Base-by-base conservation (phyloP, 2,113 vertebrate genomes). In the Osmerus mordax region DNA sequence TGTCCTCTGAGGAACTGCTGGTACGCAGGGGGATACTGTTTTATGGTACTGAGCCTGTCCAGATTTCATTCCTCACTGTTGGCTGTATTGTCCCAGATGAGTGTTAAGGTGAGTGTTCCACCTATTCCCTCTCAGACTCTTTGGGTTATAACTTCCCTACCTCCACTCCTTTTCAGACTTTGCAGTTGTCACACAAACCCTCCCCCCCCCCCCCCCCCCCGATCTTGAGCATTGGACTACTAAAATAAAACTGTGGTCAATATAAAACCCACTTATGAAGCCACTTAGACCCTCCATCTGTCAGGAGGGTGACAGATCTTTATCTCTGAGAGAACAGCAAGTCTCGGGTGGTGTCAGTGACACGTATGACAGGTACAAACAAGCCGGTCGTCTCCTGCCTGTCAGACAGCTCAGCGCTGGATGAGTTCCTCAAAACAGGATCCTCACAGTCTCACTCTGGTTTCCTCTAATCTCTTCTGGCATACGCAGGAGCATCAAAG, bases 291-390 rank as follows among this genome's bases (percentile, higher is more conserved):
- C 53, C 59, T 36, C 32, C 21, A 41, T 16, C 70, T 78, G 32
- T 70, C 75, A 67, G 65, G 15, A 18, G 9, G 41, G 41, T 47
- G 41, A 47, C 41, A 9, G 41, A 47, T 47, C 41, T 47, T 41
- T 12, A 47, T 47, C 41, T 47, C 41, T 9, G 41, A 47, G 41
- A 47, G 41, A 47, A 47, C 47, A 71, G 74, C 6, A 29, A 63
- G 53, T 12, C 11, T 60, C 41, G 0, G 69, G 77, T 76, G 19
- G 67, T 77, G 66, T 78, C 74, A 28, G 72, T 84, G 83, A 81
- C 78, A 82, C 75, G 83, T 84, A 74, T 83, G 81, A 86, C 75
- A 81, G 74, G 64, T 86, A 84, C 81, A 86, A 89, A 86, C 68
- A 80, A 82, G 81, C 65, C 60, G 69, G 78, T 62, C 60, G 71